Conservation (phyloP, 2,888 invertebrate genomes). For the Agonopterix heracliana region DNA sequence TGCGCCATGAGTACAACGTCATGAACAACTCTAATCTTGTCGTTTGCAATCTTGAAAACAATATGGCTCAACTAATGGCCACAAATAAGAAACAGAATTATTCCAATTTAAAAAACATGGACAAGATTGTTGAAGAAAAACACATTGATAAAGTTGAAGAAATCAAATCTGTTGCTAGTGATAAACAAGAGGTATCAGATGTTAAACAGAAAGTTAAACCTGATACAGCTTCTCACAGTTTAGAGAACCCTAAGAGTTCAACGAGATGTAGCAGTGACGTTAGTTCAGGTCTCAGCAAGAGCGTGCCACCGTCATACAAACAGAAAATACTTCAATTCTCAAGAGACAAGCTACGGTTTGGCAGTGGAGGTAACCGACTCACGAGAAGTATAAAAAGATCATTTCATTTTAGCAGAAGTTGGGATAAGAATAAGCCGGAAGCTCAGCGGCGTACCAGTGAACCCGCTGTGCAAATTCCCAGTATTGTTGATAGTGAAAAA, state of each 20-base stretch:
- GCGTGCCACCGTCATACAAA: slow-evolving; percentile 71
- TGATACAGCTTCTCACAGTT: slow-evolving; percentile 65
- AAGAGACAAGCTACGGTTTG: slow-evolving; percentile 64
- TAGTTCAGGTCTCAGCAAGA: slow-evolving; percentile 64
- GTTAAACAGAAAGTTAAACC: slow-evolving; percentile 49
- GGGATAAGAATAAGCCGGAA: slow-evolving; percentile 63
- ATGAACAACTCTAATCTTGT: slow-evolving; percentile 70
- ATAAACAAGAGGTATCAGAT: slow-evolving; percentile 30
- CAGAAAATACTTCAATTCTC: slow-evolving; percentile 70
- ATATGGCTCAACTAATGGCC: slow-evolving; percentile 65
- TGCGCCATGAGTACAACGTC: slow-evolving; percentile 65
- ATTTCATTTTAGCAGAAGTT: slow-evolving; percentile 65
- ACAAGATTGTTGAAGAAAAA: slow-evolving; percentile 65
- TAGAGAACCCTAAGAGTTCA: slow-evolving; percentile 63
- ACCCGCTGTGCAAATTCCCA: slow-evolving; percentile 52
- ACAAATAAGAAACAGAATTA: slow-evolving; percentile 52
- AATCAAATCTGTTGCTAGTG: slow-evolving; percentile 17
- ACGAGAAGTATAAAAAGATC: slow-evolving; percentile 70
- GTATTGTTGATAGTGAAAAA: slow-evolving; percentile 36
- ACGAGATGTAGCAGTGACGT: slow-evolving; percentile 61
- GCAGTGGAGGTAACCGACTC: slow-evolving; percentile 62
- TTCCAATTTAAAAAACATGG: slow-evolving; percentile 49
- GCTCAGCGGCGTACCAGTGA: slow-evolving; percentile 62
- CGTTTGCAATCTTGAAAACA: slow-evolving; percentile 67
- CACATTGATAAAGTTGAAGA: slow-evolving; percentile 33